Evolutionary conservation across 2,113 vertebrate genomes (phyloP), one percentile per base, ranked within the genome.

Genomic region (Stegastes partitus): DNA sequence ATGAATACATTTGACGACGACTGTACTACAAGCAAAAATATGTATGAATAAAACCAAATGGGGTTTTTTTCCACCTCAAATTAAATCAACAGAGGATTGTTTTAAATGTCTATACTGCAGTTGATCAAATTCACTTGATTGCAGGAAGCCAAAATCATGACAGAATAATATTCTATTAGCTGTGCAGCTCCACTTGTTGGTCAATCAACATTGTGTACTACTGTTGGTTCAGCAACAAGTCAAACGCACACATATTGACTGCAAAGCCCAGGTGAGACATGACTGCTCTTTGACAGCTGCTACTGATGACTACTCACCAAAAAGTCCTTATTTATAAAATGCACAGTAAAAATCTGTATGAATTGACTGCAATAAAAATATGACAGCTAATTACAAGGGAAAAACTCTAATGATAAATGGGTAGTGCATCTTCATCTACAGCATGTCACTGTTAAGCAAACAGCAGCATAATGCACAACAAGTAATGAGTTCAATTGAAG

Each of bases 321-420:
- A 62, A 25, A 15, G 5, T 53, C 9, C n/a, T 1, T 11, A 61
- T 26, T 61, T 34, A 51, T 42, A 37, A 23, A 25, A 10, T 26
- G 15, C 9, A 56, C 15, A 57, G 44, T 61, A 9, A 34, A 18
- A 18, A 15, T 31, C 39, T 42, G 44, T 28, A 22, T 50, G 59
- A 62, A 68, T 62, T 76, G 51, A 42, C 53, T 25, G 6, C 47
- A 58, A 77, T 81, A 75, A 66, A 45, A 37, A 7, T 4, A 37
- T 28, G 53, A 67, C 12, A 51, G 56, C n/a, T 15, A 45, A 37
- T 19, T 67, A 49, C 25, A 37, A 3, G 2, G 21, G 16, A 76
- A 67, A 76, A 23, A 34, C 2, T 63, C 25, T 74, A 11, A 69
- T 75, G 71, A 71, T 34, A 34, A 2, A 56, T 49, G 19, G 42